Percentiles rank a stretch among this genome's conserved stretches.
Conservation (phyloP, 2,797 vertebrate genomes). For the Phataginus tetradactyla region DNA sequence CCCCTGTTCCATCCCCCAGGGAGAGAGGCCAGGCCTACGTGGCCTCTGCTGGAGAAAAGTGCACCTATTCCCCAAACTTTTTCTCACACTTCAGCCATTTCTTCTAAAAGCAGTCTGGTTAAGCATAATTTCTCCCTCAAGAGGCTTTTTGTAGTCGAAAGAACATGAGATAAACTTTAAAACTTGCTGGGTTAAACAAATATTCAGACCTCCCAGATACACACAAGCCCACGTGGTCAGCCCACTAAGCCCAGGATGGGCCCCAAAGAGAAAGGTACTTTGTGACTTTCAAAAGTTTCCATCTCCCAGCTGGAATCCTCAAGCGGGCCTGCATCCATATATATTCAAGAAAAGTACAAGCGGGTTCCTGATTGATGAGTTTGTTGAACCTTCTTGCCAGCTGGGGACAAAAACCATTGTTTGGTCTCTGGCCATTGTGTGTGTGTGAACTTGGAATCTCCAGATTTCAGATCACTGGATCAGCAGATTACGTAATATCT, state of each 20-base stretch:
- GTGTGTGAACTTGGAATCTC: slow-evolving; percentile 61
- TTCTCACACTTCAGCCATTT: background rate
- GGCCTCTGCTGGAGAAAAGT: background rate
- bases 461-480: slow-evolving; percentile 54
- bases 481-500: slow-evolving; percentile 30
- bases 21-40: background rate
- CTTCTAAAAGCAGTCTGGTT: background rate
- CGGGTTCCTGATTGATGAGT: slow-evolving; percentile 69
- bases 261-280: slow-evolving; percentile 53
- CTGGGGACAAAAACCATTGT: slow-evolving; percentile 76
- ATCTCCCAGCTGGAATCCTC: slow-evolving; percentile 65
- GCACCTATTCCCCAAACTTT: background rate
- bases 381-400: slow-evolving; percentile 69
- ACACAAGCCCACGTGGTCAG: background rate
- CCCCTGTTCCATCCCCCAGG: background rate
- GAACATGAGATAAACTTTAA: slow-evolving; percentile 21
- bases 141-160: slow-evolving; percentile 19
- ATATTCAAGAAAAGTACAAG: slow-evolving; percentile 60
- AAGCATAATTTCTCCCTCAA: background rate
- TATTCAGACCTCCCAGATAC: background rate
- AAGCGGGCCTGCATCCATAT: slow-evolving; percentile 45
- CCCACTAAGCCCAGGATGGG: background rate
- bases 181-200: background rate
- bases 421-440: slow-evolving; percentile 42
- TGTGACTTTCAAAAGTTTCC: slow-evolving; percentile 59